Percentiles rank a stretch among this genome's conserved stretches.
These are phyloP conservation scores for Aldrovandia affinis DNA, from an alignment of 2,797 vertebrate species.

Conservation along the genomic window DNA sequence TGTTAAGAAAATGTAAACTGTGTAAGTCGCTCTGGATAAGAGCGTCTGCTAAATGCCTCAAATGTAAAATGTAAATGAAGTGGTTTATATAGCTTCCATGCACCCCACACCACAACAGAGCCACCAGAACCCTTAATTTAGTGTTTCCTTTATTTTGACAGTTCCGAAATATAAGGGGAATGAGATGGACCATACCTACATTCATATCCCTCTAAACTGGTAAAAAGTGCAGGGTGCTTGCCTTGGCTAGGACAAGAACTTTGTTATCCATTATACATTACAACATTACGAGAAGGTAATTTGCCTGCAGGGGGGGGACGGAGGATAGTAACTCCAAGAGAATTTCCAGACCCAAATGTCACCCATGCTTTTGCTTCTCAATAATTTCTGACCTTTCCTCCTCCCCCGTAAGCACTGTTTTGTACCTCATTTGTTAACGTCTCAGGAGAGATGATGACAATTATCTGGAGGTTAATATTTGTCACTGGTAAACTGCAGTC, in stretches of 20 bases:
- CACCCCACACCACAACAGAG: too few species aligned
- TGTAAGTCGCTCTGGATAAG: too few species aligned
- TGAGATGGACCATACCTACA: neutral
- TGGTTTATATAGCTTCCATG: too few species aligned
- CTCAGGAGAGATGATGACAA: constrained; percentile 26
- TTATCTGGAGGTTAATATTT: constrained; percentile 42
- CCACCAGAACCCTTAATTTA: too few species aligned
- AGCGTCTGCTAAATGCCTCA: too few species aligned
- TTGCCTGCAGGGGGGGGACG: neutral
- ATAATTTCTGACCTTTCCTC: constrained; percentile 45
- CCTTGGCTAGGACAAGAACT: constrained; percentile 18
- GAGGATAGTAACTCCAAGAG: constrained; percentile 14
- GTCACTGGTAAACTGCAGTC: constrained; percentile 33
- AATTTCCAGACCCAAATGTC: constrained; percentile 37
- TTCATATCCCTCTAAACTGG: neutral
- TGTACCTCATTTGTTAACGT: constrained; percentile 28
- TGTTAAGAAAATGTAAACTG: too few species aligned
- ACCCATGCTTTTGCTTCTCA: constrained; percentile 28
- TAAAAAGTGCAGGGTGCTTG: neutral
- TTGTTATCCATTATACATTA: constrained; percentile 29
- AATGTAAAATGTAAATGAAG: too few species aligned
- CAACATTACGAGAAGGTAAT: constrained; percentile 12
- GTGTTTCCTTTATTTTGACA: too few species aligned
- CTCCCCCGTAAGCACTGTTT: constrained; percentile 33
- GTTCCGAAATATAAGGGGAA: too few species aligned